Percentiles rank a stretch among this genome's conserved stretches.
Conservation (phyloP, 2,888 invertebrate genomes). For the Melitaea athalia region DNA sequence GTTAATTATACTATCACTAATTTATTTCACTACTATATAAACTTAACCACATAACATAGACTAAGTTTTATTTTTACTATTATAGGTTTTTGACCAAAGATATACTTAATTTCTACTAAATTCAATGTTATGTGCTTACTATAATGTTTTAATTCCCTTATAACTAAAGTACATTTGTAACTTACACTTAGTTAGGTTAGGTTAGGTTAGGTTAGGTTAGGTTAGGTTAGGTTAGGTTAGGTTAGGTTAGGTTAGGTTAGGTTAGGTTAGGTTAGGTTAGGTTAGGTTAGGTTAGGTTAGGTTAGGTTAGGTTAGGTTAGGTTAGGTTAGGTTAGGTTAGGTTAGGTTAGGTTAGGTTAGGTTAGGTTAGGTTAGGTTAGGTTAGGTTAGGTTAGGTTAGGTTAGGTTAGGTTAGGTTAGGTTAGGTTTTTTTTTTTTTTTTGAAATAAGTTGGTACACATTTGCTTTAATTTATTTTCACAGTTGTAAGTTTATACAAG, state of each 20-base stretch:
- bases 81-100: no score
- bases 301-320: slow-evolving; percentile 33
- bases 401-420: slow-evolving; percentile 33
- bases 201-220: slow-evolving; percentile 32
- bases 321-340: slow-evolving; percentile 33
- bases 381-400: slow-evolving; percentile 34
- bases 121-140: no score
- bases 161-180: slow-evolving; percentile 26
- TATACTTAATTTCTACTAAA: no score
- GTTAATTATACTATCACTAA: no score
- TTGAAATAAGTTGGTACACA: no score
- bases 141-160: no score
- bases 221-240: slow-evolving; percentile 29
- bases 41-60: no score
- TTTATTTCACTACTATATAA: no score
- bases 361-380: slow-evolving; percentile 33
- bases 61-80: no score
- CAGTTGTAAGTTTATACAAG: no score
- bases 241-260: slow-evolving; percentile 32
- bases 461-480: no score
- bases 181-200: slow-evolving; percentile 28
- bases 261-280: slow-evolving; percentile 32
- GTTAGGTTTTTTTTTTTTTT: no score
- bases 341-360: slow-evolving; percentile 34
- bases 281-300: slow-evolving; percentile 32